Evolutionary conservation across 2,888 invertebrate genomes (phyloP).

Genomic region (Rhorus exstirpatorius): DNA sequence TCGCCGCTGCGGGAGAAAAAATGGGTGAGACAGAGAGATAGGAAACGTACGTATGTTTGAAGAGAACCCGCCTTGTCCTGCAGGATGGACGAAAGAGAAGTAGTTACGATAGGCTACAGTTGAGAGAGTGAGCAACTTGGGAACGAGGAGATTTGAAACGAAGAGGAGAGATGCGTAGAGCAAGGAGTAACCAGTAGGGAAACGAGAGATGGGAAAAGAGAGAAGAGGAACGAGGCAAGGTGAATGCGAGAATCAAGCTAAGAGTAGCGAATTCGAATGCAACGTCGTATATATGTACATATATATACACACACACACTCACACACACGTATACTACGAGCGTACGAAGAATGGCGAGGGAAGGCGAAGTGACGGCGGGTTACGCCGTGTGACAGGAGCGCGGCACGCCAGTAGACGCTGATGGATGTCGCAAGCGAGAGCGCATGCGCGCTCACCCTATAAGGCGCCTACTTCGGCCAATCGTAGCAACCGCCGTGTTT

Average conservation of each 20-base stretch:
- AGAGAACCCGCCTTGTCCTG: slow-evolving; percentile 10
- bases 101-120: slow-evolving; percentile 17
- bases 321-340: slow-evolving; percentile 40
- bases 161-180: neutral
- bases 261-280: slow-evolving; percentile 48
- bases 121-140: slow-evolving; percentile 71
- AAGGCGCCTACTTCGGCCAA: slow-evolving; percentile 83
- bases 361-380: slow-evolving; percentile 76
- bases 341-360: slow-evolving; percentile 69
- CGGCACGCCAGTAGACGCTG: slow-evolving; percentile 82
- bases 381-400: slow-evolving; percentile 80
- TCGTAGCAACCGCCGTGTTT: slow-evolving; percentile 83
- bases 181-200: neutral
- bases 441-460: slow-evolving; percentile 85
- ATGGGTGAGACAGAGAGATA: slow-evolving; percentile 60
- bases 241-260: slow-evolving; percentile 57
- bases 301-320: slow-evolving; percentile 14
- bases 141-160: slow-evolving; percentile 63
- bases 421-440: slow-evolving; percentile 83
- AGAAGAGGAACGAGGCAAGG: slow-evolving; percentile 71
- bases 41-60: slow-evolving; percentile 12
- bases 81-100: slow-evolving; percentile 40
- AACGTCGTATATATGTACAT: slow-evolving; percentile 21
- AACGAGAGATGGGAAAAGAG: slow-evolving; percentile 12
- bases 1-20: slow-evolving; percentile 74